Evolutionary conservation across 2,888 invertebrate species (phyloP), one percentile per base, ranked within the genome.

Genomic region (Trachelus tabidus): DNA sequence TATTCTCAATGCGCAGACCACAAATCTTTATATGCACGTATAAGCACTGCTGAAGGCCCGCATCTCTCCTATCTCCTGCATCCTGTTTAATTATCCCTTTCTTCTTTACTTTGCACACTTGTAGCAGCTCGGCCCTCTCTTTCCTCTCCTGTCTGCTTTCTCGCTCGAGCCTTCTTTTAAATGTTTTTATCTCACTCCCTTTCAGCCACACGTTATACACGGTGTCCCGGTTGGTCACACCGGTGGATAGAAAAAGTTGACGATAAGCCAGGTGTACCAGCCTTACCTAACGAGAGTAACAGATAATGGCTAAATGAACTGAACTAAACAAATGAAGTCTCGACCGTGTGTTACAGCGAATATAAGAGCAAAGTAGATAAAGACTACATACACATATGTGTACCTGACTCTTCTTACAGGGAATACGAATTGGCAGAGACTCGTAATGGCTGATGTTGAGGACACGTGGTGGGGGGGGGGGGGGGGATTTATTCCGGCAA

Each of bases 401-500:
- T 23, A 56, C 40, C 40, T 40, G 15, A 15, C 40, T 56, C 23
- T 56, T 23, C 40, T 56, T 40, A 40, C 6, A 0, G 40, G 6
- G 40, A 56, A 23, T 23, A 23, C 40, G 40, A 23, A 56, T 56
- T 56, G 40, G 9, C 40, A 56, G 40, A 9, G 40, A 56, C 23
- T 56, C 23, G 23, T 23, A 1, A 56, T 56, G 40, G 23, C 15
- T 23, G 40, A 56, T 56, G 40, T 23, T 2, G 40, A 56, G 40
- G 40, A 56, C 40, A 56, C 40, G 23, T n/a, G n/a, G n/a, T n/a
- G n/a, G n/a, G n/a, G 9, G 40, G 6, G 23, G 6, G 34, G 23
- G 40, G 40, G 23, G 9, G 23, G 23, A 23, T 2, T 79, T 79
- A 79, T 81, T 76, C 79, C 74, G 80, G 84, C 83, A 83, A 82